Conservation (phyloP, 2,113 vertebrate genomes). For the Microcebus ravelobensis region DNA sequence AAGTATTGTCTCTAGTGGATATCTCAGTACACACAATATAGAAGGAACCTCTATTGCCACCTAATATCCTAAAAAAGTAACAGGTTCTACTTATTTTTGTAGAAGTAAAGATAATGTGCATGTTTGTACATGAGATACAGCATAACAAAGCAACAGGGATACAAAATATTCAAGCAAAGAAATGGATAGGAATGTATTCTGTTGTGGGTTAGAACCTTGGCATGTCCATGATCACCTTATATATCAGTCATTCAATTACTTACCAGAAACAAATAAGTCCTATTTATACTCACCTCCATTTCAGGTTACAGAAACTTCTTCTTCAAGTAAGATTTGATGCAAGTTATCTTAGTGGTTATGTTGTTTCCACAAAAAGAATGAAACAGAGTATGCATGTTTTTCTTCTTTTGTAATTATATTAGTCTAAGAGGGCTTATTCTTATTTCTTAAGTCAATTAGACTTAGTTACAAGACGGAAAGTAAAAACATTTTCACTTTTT, state of each 20-base stretch:
- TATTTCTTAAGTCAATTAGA: background rate
- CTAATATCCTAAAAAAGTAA: background rate
- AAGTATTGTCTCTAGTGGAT: background rate
- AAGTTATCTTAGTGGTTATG: background rate
- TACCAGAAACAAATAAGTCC: background rate
- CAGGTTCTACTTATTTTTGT: background rate
- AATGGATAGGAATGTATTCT: background rate
- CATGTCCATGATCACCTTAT: background rate
- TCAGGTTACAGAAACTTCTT: background rate
- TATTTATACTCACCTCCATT: background rate
- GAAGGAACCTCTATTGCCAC: background rate
- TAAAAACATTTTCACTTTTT: background rate
- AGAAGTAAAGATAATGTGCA: background rate
- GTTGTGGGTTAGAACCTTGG: background rate
- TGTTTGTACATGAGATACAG: background rate
- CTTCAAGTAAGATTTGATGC: background rate
- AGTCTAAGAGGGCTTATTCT: background rate
- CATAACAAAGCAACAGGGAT: background rate
- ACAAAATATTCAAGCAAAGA: constrained; percentile 27
- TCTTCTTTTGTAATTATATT: background rate
- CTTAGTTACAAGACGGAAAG: background rate
- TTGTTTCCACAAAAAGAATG: background rate
- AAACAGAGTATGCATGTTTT: background rate
- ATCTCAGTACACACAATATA: background rate
- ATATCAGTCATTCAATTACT: background rate